phyloP scores from a whole-genome alignment of 1,140 invertebrate species.

The Lordiphosa mommai region DNA sequence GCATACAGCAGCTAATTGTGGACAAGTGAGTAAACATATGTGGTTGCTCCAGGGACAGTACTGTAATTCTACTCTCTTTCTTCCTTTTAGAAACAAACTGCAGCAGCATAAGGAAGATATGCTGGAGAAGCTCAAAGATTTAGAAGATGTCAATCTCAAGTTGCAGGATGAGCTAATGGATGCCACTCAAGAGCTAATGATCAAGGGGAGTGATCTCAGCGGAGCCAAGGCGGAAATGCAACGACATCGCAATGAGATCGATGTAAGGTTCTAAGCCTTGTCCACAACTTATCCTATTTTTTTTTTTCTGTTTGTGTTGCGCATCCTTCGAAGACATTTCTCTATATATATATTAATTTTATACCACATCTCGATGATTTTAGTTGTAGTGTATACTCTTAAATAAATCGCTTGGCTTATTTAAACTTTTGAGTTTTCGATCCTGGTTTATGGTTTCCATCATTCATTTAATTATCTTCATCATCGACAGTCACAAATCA shows the following conservation, averaged over 20 bases:
- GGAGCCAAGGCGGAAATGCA: slow-evolving; percentile 81
- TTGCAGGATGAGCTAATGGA: slow-evolving; percentile 81
- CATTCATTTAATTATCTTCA: slow-evolving; percentile 28
- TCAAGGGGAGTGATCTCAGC: slow-evolving; percentile 81
- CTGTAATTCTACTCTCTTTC: neutral
- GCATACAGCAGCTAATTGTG: slow-evolving; percentile 82
- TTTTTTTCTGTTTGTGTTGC: slow-evolving; percentile 38
- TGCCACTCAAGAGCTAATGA: slow-evolving; percentile 80
- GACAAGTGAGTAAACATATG: slow-evolving; percentile 72
- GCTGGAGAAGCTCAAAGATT: slow-evolving; percentile 81
- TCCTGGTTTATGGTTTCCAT: slow-evolving; percentile 3
- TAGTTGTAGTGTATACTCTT: slow-evolving; percentile 30
- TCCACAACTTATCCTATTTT: slow-evolving; percentile 12
- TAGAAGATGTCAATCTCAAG: slow-evolving; percentile 81
- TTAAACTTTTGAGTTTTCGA: slow-evolving; percentile 23
- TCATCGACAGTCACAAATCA: slow-evolving; percentile 66
- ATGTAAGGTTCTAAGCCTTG: slow-evolving; percentile 78
- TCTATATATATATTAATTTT: slow-evolving; percentile 51
- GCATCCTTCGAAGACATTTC: slow-evolving; percentile 72
- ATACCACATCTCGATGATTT: slow-evolving; percentile 36
- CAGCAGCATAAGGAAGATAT: slow-evolving; percentile 79
- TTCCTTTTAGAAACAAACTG: slow-evolving; percentile 65
- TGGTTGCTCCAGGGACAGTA: no score
- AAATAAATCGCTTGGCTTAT: slow-evolving; percentile 46
- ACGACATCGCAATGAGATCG: slow-evolving; percentile 80